A percentile compares a stretch with the other conserved stretches of the same genome.
phyloP scores from a whole-genome alignment of 2,797 vertebrate species.

The Myotis planiceps region DNA sequence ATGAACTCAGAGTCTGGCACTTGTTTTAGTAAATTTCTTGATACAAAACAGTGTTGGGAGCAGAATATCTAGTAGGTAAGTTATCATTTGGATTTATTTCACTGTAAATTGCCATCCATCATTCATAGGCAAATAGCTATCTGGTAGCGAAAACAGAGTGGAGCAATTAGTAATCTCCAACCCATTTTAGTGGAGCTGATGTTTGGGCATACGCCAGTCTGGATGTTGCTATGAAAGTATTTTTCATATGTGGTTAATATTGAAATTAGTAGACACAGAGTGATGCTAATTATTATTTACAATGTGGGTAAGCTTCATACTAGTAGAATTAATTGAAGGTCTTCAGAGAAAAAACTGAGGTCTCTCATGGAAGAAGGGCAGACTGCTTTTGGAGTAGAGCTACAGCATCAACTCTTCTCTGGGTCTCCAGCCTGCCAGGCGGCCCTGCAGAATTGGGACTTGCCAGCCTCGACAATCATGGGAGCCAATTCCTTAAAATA shows the following conservation, averaged over 20 bases:
- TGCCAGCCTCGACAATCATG: not conserved
- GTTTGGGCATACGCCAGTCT: not conserved
- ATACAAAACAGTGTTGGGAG: constrained; percentile 15
- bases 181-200: not conserved
- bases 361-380: not conserved
- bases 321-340: not conserved
- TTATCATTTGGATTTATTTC: constrained; percentile 35
- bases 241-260: not conserved
- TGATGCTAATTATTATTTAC: not conserved
- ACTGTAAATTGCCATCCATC: not conserved
- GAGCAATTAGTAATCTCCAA: too few species aligned
- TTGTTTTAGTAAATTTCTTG: not conserved
- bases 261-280: not conserved
- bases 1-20: not conserved
- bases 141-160: not conserved
- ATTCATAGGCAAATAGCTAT: not conserved
- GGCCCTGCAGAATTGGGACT: not conserved
- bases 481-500: not conserved
- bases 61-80: not conserved
- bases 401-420: not conserved
- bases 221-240: not conserved
- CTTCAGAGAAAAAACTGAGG: not conserved
- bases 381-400: not conserved
- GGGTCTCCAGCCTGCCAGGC: not conserved
- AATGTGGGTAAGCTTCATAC: not conserved